phyloP scores from a whole-genome alignment of 2,113 vertebrate genomes.

The Abramis brama region DNA sequence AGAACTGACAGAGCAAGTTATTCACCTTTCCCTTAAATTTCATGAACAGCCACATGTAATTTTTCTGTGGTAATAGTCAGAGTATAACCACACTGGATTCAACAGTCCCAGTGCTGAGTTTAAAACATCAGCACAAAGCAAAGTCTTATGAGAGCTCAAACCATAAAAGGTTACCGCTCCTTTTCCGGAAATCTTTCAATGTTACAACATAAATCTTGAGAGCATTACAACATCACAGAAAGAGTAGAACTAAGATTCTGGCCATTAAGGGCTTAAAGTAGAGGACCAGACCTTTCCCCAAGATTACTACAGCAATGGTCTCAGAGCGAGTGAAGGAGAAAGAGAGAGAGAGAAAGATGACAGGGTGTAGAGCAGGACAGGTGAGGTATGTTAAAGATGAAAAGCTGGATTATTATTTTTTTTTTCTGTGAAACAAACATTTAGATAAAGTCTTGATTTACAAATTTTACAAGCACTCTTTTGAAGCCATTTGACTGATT shows the following conservation, averaged over 20 bases:
- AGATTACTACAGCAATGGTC: slow-evolving; percentile 15
- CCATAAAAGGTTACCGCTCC: slow-evolving; percentile 29
- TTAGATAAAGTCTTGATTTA: slow-evolving; percentile 34
- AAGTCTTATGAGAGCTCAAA: slow-evolving; percentile 20
- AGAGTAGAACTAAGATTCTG: slow-evolving; percentile 20
- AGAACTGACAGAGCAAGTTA: slow-evolving; percentile 22
- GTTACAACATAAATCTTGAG: slow-evolving; percentile 42
- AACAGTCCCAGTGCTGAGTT: slow-evolving; percentile 12
- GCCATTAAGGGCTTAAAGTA: slow-evolving; percentile 38
- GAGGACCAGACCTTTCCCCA: neutral
- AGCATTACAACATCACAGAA: slow-evolving; percentile 22
- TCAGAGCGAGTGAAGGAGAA: slow-evolving; percentile 6
- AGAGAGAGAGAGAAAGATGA: neutral
- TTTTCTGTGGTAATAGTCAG: slow-evolving; percentile 16
- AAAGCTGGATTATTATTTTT: neutral
- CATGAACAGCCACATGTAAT: slow-evolving; percentile 4
- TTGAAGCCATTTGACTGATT: slow-evolving; percentile 39
- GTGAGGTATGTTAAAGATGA: slow-evolving; percentile 49
- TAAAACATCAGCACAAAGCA: slow-evolving; percentile 21
- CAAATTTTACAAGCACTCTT: slow-evolving; percentile 50
- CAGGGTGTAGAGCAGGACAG: neutral
- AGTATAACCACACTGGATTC: neutral
- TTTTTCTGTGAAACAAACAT: slow-evolving; percentile 54
- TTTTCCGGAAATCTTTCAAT: slow-evolving; percentile 42
- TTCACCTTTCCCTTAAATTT: slow-evolving; percentile 41